Evolutionary conservation across 2,888 invertebrate genomes (phyloP).

Genomic region (Nomada goodeniana): DNA sequence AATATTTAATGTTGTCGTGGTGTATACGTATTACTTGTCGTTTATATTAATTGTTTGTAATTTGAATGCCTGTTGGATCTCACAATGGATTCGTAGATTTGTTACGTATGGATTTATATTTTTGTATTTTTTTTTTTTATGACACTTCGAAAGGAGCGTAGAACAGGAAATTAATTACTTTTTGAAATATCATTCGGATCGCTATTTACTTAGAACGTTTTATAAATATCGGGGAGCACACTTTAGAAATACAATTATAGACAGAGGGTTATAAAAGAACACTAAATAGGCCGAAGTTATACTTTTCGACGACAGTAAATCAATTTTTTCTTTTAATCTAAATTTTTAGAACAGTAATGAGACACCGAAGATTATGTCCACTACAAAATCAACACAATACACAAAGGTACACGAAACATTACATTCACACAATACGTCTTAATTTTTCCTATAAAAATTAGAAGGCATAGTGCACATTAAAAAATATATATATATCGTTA

Average conservation of each 20-base stretch:
- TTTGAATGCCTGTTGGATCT: no score
- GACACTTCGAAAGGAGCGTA: no score
- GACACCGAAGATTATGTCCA: conserved; percentile 15
- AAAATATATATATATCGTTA: conserved; percentile 11
- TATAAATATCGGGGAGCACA: no score
- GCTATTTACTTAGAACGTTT: no score
- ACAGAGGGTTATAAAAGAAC: neutral
- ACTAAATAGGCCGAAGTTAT: neutral
- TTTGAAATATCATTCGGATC: no score
- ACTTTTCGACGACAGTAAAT: neutral
- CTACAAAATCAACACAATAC: conserved; percentile 9
- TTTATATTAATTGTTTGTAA: no score
- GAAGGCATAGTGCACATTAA: neutral
- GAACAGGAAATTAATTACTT: no score
- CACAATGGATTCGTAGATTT: no score
- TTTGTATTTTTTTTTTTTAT: no score
- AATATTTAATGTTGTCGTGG: conserved; percentile 32
- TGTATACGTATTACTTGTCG: neutral
- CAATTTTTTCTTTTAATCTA: conserved; percentile 27
- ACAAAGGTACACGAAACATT: conserved; percentile 49
- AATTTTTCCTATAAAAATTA: neutral
- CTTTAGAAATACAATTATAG: no score
- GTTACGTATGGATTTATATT: no score
- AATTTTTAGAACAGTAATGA: conserved; percentile 31
- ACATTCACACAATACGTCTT: neutral